Conservation (phyloP, 2,888 invertebrate species). For the Mycalesis mineus region DNA sequence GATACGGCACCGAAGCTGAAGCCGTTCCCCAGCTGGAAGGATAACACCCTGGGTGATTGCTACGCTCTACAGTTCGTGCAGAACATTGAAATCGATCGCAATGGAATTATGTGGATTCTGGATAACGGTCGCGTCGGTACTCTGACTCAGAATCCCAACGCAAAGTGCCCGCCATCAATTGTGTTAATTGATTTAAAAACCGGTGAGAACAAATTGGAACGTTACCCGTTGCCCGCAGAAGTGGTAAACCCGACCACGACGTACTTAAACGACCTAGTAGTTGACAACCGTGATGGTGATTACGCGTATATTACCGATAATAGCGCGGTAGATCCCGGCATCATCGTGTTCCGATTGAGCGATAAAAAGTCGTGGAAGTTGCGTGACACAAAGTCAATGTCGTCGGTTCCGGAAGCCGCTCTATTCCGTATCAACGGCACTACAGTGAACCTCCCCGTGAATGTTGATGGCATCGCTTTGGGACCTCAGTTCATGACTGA, state of each 20-base stretch:
- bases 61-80: constrained; percentile 85
- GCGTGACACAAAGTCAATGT: constrained; percentile 81
- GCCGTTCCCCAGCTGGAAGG: constrained; percentile 85
- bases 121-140: constrained; percentile 83
- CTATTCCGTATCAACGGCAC: constrained; percentile 80
- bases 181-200: constrained; percentile 82
- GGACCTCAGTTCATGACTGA: constrained; percentile 76
- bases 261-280: constrained; percentile 84
- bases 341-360: constrained; percentile 83
- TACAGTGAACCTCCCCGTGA: constrained; percentile 75
- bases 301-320: constrained; percentile 86
- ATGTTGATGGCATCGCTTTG: constrained; percentile 84
- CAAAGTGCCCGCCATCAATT: constrained; percentile 82
- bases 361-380: constrained; percentile 84
- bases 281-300: constrained; percentile 83
- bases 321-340: constrained; percentile 82
- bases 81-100: constrained; percentile 84
- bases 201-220: constrained; percentile 74
- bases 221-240: constrained; percentile 80
- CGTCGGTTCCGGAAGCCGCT: constrained; percentile 76
- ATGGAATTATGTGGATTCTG: constrained; percentile 83
- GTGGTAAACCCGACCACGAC: constrained; percentile 78
- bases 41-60: constrained; percentile 83
- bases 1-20: constrained; percentile 76
- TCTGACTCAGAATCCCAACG: constrained; percentile 70